phyloP scores from a whole-genome alignment of 2,888 invertebrate genomes.

The Agrypnus murinus region DNA sequence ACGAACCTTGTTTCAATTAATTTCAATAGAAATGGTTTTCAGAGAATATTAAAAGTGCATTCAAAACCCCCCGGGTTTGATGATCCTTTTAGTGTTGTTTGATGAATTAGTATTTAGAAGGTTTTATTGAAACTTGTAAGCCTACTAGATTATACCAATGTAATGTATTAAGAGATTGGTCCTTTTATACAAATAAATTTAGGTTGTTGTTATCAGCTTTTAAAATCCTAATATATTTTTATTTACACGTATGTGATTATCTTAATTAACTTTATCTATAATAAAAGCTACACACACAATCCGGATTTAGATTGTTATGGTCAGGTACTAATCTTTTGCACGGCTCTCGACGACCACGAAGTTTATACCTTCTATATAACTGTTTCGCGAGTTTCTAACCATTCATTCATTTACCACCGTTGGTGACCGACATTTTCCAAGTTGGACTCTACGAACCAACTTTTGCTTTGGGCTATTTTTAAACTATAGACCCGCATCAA shows the following conservation, averaged over 20 bases:
- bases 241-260: constrained; percentile 11
- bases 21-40: no score
- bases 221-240: not conserved
- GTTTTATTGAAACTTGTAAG: no score
- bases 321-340: constrained; percentile 35
- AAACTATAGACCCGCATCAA: not conserved
- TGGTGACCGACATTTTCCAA: constrained; percentile 62
- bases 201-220: not conserved
- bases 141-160: no score
- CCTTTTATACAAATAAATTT: no score
- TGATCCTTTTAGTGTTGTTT: no score
- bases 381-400: constrained; percentile 60
- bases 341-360: constrained; percentile 38
- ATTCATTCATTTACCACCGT: constrained; percentile 62
- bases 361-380: constrained; percentile 60
- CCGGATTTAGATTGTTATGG: constrained; percentile 13
- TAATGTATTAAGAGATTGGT: no score
- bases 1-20: no score
- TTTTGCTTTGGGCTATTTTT: constrained; percentile 4
- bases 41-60: no score
- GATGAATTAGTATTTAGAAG: no score
- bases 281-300: constrained; percentile 24
- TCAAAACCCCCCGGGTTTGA: no score
- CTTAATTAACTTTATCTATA: constrained; percentile 36
- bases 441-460: constrained; percentile 36